phyloP scores from a whole-genome alignment of 2,888 invertebrate genomes.

The Agrotis puta region DNA sequence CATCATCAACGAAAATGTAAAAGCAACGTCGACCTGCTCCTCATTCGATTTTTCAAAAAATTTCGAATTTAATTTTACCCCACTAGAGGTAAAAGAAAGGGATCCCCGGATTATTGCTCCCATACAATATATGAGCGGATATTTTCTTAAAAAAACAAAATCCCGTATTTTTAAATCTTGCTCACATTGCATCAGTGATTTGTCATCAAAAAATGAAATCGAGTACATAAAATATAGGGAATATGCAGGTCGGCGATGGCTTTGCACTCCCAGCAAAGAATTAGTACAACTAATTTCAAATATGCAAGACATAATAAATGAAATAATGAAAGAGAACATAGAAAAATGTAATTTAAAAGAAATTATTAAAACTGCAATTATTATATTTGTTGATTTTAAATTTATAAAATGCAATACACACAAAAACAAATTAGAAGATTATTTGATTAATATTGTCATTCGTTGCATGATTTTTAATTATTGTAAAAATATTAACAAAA shows the following conservation, averaged over 20 bases:
- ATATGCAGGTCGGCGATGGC: slow-evolving; percentile 57
- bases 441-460: slow-evolving; percentile 16
- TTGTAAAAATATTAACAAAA: slow-evolving; percentile 31
- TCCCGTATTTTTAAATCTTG: slow-evolving; percentile 18
- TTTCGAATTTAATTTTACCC: slow-evolving; percentile 1
- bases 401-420: slow-evolving; percentile 39
- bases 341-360: slow-evolving; percentile 45
- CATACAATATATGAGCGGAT: slow-evolving; percentile 48
- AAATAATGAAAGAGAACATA: slow-evolving; percentile 33
- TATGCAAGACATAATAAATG: slow-evolving; percentile 44
- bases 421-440: slow-evolving; percentile 10
- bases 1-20: slow-evolving; percentile 39
- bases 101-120: slow-evolving; percentile 12
- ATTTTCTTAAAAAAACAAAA: slow-evolving; percentile 43
- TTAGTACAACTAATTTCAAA: slow-evolving; percentile 30
- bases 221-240: slow-evolving; percentile 43
- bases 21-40: slow-evolving; percentile 30
- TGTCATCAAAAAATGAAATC: not conserved
- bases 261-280: slow-evolving; percentile 49
- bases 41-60: slow-evolving; percentile 11
- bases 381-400: slow-evolving; percentile 30
- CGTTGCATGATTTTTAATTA: slow-evolving; percentile 26
- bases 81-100: slow-evolving; percentile 27
- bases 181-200: slow-evolving; percentile 4
- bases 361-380: slow-evolving; percentile 35